Conservation (phyloP, 2,888 invertebrate genomes). For the Philopedon plagiatum region DNA sequence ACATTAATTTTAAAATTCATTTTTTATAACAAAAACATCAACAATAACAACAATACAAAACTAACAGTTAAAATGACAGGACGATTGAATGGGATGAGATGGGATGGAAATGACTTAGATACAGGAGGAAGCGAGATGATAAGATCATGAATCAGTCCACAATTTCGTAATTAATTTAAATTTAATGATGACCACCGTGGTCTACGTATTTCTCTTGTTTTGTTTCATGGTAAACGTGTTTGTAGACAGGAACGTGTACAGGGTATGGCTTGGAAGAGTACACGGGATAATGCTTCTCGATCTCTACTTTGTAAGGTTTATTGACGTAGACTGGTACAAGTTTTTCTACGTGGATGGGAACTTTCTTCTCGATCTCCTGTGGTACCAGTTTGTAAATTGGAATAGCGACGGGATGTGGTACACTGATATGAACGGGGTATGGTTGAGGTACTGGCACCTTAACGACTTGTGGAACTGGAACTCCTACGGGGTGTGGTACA, state of each 20-base stretch:
- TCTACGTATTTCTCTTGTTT: constrained; percentile 65
- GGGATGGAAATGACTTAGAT: constrained; percentile 32
- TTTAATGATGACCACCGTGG: constrained; percentile 57
- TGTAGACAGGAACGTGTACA: constrained; percentile 82
- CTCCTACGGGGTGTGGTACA: constrained; percentile 81
- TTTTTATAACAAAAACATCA: constrained; percentile 36
- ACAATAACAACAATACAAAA: constrained; percentile 36
- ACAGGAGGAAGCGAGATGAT: constrained; percentile 25
- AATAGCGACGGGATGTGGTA: constrained; percentile 81
- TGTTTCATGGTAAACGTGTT: constrained; percentile 76
- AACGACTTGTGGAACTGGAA: constrained; percentile 79
- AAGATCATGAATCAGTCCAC: constrained; percentile 28
- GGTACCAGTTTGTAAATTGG: constrained; percentile 82
- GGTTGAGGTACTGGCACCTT: constrained; percentile 83
- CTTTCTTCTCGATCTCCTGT: constrained; percentile 80
- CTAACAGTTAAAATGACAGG: constrained; percentile 28
- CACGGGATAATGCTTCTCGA: constrained; percentile 81
- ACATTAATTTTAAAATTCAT: background rate
- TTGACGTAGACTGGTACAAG: constrained; percentile 80
- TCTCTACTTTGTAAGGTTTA: constrained; percentile 83
- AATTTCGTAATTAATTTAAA: too few species aligned
- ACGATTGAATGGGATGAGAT: constrained; percentile 24
- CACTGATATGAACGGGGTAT: constrained; percentile 79
- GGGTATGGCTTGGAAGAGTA: constrained; percentile 78
- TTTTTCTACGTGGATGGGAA: constrained; percentile 82